A percentile compares a stretch with the other conserved stretches of the same genome.
Evolutionary conservation across 2,888 invertebrate genomes (phyloP).

Genomic region (Drosophila borealis): DNA sequence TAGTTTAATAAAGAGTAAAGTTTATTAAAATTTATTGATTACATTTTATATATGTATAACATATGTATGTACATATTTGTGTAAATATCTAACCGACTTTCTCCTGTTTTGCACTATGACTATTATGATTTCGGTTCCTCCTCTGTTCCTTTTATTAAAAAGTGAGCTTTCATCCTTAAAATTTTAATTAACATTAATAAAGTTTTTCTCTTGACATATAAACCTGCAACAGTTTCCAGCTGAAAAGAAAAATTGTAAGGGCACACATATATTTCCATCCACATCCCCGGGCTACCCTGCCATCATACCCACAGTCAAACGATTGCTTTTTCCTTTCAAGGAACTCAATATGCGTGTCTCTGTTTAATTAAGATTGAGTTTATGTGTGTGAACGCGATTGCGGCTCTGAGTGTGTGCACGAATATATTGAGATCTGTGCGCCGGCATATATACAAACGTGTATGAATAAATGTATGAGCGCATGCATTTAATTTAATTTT

Average conservation of each 20-base stretch:
- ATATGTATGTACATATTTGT: too few relatives aligned
- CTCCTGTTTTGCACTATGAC: too few relatives aligned
- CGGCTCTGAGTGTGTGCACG: conserved; percentile 12
- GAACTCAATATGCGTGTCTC: conserved; percentile 70
- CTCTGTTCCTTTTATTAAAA: background rate
- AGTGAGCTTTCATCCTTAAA: background rate
- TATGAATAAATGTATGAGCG: conserved; percentile 75
- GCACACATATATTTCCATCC: background rate
- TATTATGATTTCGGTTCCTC: too few relatives aligned
- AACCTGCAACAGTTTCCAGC: conserved; percentile 7
- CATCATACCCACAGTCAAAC: conserved; percentile 33
- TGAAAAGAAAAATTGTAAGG: conserved; percentile 37
- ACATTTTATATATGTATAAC: too few relatives aligned
- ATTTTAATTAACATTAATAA: background rate
- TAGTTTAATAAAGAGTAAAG: background rate
- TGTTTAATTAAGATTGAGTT: conserved; percentile 74
- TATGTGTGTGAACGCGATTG: conserved; percentile 29
- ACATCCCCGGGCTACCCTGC: background rate
- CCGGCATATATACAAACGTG: conserved; percentile 27
- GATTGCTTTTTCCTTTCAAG: conserved; percentile 66
- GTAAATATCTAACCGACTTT: too few relatives aligned
- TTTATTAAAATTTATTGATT: too few relatives aligned
- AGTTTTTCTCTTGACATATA: background rate
- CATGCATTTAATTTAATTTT: conserved; percentile 79
- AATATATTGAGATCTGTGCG: conserved; percentile 29